A percentile compares a stretch with the other conserved stretches of the same genome.
phyloP scores from a whole-genome alignment of 2,797 vertebrate genomes.

The Liasis olivaceus region DNA sequence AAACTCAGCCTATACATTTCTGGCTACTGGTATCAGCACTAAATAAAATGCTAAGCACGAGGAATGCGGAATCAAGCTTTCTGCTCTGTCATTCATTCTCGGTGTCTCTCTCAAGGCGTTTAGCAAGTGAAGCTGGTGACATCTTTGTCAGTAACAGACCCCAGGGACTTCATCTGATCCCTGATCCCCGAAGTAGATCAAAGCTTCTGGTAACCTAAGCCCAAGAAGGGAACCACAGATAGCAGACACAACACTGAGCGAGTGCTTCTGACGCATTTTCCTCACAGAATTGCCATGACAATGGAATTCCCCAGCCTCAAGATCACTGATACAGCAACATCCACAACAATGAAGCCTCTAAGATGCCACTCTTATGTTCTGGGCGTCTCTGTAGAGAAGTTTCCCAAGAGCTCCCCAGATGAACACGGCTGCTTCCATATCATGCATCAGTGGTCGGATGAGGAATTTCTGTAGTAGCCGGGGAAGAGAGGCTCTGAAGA shows the following conservation, averaged over 20 bases:
- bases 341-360: not conserved
- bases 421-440: not conserved
- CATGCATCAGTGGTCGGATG: not conserved
- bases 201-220: not conserved
- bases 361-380: not conserved
- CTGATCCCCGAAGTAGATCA: not conserved
- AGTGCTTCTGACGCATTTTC: constrained; percentile 16
- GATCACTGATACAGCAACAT: not conserved
- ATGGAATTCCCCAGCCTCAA: constrained; percentile 23
- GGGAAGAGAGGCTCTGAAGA: not conserved
- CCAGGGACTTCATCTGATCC: not conserved
- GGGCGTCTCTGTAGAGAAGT: not conserved
- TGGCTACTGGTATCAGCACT: not conserved
- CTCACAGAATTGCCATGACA: constrained; percentile 10
- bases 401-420: not conserved
- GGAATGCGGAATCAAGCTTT: constrained; percentile 1
- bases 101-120: not conserved
- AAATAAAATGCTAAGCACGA: not conserved
- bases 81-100: not conserved
- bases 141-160: not conserved
- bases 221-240: not conserved
- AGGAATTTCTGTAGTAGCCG: not conserved
- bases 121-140: not conserved
- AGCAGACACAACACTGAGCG: constrained; percentile 9
- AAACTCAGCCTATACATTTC: not conserved